A percentile compares a stretch with the other conserved stretches of the same genome.
phyloP scores from a whole-genome alignment of 2,888 invertebrate genomes.

The Lasioglossum pauxillum region DNA sequence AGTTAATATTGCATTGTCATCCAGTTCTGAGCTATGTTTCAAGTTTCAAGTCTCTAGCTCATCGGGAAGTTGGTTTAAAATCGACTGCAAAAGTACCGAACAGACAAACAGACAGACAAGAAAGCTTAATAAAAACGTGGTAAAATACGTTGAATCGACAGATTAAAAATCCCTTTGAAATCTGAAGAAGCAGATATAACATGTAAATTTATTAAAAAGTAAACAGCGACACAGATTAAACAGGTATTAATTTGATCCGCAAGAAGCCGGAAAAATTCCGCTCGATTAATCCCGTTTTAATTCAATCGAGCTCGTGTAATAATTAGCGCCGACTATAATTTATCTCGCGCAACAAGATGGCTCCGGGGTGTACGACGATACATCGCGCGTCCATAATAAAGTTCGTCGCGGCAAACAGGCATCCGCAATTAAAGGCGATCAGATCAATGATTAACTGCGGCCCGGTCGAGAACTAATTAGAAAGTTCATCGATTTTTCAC shows the following conservation, averaged over 20 bases:
- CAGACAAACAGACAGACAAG: no score
- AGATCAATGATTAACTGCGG: conserved; percentile 34
- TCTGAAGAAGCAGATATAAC: not conserved
- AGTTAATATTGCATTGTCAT: no score
- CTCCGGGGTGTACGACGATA: not conserved
- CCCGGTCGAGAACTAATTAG: conserved; percentile 37
- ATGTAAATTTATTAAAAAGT: not conserved
- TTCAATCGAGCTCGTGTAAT: not conserved
- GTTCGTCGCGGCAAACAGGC: conserved; percentile 13
- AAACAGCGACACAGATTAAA: not conserved
- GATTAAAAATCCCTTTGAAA: not conserved
- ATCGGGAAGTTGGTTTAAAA: no score
- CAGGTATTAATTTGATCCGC: not conserved
- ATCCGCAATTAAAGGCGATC: conserved; percentile 34
- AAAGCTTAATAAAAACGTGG: no score
- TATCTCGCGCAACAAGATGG: not conserved
- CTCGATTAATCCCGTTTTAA: not conserved
- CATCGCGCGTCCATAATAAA: conserved; percentile 15
- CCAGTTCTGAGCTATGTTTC: no score
- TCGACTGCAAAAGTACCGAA: no score
- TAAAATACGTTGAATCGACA: no score
- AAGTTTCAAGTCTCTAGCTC: no score
- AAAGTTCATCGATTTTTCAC: conserved; percentile 48
- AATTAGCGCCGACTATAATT: conserved; percentile 7
- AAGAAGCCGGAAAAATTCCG: not conserved